Evolutionary conservation across 2,888 invertebrate species (phyloP).

Genomic region (Megastigmus dorsalis): DNA sequence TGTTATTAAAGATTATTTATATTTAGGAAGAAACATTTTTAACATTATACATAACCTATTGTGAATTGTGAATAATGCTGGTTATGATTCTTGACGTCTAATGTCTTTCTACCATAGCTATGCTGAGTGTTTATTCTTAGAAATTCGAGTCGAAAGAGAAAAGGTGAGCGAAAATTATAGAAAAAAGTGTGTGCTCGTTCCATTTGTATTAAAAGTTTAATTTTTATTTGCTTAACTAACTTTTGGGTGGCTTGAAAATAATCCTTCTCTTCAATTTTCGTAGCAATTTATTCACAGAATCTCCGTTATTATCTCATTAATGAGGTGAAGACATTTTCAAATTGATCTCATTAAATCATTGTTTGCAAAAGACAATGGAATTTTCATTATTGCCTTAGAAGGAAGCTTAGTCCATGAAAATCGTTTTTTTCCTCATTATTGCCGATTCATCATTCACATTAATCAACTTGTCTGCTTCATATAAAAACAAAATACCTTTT

Average conservation of each 20-base stretch:
- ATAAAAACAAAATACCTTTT: no score
- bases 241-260: conserved; percentile 34
- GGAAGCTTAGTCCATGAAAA: neutral
- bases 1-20: no score
- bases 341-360: conserved; percentile 7
- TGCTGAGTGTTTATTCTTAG: conserved; percentile 39
- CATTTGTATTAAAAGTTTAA: conserved; percentile 25
- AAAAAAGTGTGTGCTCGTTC: conserved; percentile 44
- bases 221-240: conserved; percentile 53
- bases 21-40: no score
- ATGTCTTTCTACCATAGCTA: conserved; percentile 11
- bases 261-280: conserved; percentile 10
- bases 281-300: conserved; percentile 7
- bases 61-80: neutral
- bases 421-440: neutral
- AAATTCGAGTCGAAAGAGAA: conserved; percentile 57
- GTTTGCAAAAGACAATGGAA: conserved; percentile 1
- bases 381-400: neutral
- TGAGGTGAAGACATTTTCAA: conserved; percentile 8
- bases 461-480: conserved; percentile 23
- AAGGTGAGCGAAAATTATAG: conserved; percentile 58
- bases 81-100: conserved; percentile 9
- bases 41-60: no score
- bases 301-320: conserved; percentile 18
- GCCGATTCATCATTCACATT: neutral